Conservation (phyloP, 2,888 invertebrate species). For the Anaspis maculata region DNA sequence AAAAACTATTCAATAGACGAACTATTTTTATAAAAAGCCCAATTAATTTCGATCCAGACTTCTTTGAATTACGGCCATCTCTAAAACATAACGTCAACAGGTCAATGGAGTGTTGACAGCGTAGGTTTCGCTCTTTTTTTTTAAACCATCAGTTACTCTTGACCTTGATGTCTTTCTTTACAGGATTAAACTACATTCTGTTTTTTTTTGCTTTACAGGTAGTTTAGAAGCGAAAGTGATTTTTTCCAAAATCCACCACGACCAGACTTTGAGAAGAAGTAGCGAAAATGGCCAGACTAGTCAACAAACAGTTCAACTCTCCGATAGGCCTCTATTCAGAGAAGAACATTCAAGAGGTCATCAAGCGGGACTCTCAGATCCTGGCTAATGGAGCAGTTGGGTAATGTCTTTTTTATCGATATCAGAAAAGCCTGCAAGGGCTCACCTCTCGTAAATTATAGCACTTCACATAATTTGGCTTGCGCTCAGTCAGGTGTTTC, state of each 20-base stretch:
- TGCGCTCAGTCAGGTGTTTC: too few relatives aligned
- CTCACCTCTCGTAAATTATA: too few relatives aligned
- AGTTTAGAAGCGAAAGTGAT: slow-evolving; percentile 25
- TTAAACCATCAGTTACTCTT: background rate
- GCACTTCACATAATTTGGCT: background rate
- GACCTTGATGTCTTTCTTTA: slow-evolving; percentile 6
- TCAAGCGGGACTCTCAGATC: slow-evolving; percentile 68
- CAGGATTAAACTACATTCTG: too few relatives aligned
- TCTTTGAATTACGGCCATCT: too few relatives aligned
- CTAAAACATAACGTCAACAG: too few relatives aligned
- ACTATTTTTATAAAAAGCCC: too few relatives aligned
- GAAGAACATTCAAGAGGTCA: slow-evolving; percentile 69
- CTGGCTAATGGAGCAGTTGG: slow-evolving; percentile 72
- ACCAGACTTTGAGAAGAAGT: background rate
- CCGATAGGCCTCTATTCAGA: slow-evolving; percentile 80
- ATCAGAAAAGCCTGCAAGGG: too few relatives aligned
- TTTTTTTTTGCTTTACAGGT: too few relatives aligned
- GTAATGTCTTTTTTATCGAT: slow-evolving; percentile 57
- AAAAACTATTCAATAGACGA: too few relatives aligned
- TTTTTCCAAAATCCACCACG: background rate
- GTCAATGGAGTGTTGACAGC: too few relatives aligned
- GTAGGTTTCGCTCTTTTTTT: too few relatives aligned
- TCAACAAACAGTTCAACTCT: slow-evolving; percentile 85
- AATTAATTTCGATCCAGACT: too few relatives aligned
- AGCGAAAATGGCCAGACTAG: slow-evolving; percentile 60